Evolutionary conservation across 2,113 vertebrate species (phyloP).

Genomic region (Steatornis caripensis): DNA sequence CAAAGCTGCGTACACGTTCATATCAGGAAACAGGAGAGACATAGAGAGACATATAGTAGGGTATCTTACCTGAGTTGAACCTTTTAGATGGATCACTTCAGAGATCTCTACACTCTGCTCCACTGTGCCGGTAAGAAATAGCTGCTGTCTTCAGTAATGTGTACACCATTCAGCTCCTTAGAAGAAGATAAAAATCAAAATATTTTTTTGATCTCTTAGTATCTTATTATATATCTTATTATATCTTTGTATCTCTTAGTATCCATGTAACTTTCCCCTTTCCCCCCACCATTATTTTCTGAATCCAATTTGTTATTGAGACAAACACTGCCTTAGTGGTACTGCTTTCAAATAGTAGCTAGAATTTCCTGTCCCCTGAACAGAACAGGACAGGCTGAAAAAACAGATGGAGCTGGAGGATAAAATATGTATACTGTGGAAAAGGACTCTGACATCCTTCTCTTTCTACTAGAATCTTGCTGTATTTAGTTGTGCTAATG

Average conservation of each 20-base stretch:
- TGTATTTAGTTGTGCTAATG: neutral
- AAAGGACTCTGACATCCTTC: neutral
- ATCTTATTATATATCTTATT: too few relatives aligned
- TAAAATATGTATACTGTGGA: neutral
- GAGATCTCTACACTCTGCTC: neutral
- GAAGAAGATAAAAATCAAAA: neutral
- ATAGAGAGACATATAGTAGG: neutral
- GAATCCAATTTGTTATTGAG: neutral
- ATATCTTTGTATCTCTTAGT: too few relatives aligned
- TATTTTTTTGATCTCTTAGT: neutral
- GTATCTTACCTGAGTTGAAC: neutral
- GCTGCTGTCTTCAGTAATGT: neutral
- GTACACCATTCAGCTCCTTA: neutral
- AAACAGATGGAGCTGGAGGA: neutral
- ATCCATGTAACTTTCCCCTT: neutral
- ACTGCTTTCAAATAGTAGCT: neutral
- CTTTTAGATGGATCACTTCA: neutral
- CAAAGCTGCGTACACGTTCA: accelerated
- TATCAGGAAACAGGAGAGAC: neutral
- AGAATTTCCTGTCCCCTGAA: neutral
- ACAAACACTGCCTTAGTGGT: neutral
- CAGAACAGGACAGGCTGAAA: neutral
- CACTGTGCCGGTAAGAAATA: neutral
- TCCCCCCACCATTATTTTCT: neutral
- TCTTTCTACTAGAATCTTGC: neutral